Evolutionary conservation across 1,140 invertebrate species (phyloP), one percentile per base, ranked within the genome.

Genomic region (Anastrepha obliqua): DNA sequence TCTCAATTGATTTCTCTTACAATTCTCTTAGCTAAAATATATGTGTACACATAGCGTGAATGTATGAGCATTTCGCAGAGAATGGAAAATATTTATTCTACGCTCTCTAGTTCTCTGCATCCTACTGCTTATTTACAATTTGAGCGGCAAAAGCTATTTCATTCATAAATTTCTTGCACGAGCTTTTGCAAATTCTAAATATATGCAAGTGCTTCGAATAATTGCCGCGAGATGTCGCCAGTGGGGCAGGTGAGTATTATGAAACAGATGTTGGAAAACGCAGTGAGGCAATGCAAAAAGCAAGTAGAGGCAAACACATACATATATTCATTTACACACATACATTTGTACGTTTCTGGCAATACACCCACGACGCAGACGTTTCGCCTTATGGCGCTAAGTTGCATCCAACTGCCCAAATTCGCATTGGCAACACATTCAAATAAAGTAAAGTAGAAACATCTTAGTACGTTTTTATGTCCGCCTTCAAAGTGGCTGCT

Each of bases 111-210:
- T 11, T 8, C 9, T 67, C 20, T 67, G 39, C 39, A 42, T 17
- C 13, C 67, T 44, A 42, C 67, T 42, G 51, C 51, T 55, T 11
- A 29, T 74, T 44, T 17, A 13, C 60, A 62, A 13, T 55, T 81
- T 55, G n/a, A 55, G n/a, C 17, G 47, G n/a, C 47, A 17, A 55
- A 81, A 55, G 67, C 67, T 29, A 55, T 20, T 81, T 81, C 74
- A 81, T 81, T 81, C 74, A 81, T 81, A 81, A 78, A 81, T 55
- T 81, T 20, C 55, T 17, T 55, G 74, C 8, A n/a, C 8, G n/a
- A 67, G 64, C 64, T 51, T 81, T 81, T 81, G 44, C 44, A 5
- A 55, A 55, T 55, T n/a, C 74, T 42, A 9, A 55, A 55, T 55
- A 20, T 51, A 17, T 51, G 8, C 0, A 9, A 4, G 2, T 7